A percentile compares a stretch with the other conserved stretches of the same genome.
These are phyloP conservation scores for Caenorhabditis sulstoni DNA, from an alignment of 2,888 invertebrate genomes.

Conservation along the genomic window DNA sequence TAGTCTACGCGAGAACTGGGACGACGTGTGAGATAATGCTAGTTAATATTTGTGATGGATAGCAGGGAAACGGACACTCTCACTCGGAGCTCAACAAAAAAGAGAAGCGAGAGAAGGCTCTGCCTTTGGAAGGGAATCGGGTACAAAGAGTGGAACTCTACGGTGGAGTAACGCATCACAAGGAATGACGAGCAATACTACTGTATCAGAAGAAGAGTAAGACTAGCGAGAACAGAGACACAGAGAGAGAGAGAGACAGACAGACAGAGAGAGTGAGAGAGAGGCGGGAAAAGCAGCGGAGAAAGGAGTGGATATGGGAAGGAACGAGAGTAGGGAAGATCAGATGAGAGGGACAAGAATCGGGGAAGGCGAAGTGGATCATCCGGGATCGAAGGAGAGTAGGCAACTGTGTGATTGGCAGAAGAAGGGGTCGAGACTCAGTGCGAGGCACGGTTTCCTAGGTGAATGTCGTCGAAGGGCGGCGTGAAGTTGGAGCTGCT, in stretches of 20 bases:
- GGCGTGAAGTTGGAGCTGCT: conserved; percentile 38
- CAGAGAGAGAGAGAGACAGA: too few relatives aligned
- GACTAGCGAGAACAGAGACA: conserved; percentile 40
- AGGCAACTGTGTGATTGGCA: not conserved
- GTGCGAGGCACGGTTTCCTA: conserved; percentile 41
- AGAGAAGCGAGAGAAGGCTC: conserved; percentile 28
- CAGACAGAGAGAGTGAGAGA: too few relatives aligned
- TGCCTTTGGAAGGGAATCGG: conserved; percentile 36
- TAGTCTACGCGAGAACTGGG: conserved; percentile 56
- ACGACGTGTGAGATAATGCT: conserved; percentile 54
- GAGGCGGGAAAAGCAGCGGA: not conserved
- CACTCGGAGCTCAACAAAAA: conserved; percentile 51
- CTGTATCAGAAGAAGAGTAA: not conserved
- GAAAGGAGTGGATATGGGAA: conserved; percentile 18
- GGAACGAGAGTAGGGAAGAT: conserved; percentile 18
- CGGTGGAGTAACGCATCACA: conserved; percentile 33
- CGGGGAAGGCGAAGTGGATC: conserved; percentile 16
- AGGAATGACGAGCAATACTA: conserved; percentile 27
- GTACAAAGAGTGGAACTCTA: conserved; percentile 4
- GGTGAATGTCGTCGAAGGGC: conserved; percentile 47
- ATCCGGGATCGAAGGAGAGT: conserved; percentile 31
- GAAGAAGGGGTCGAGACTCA: conserved; percentile 12
- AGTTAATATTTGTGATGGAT: conserved; percentile 19
- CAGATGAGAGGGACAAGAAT: conserved; percentile 27
- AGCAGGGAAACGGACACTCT: conserved; percentile 3